Percentiles rank a stretch among this genome's conserved stretches.
Evolutionary conservation across 2,797 vertebrate genomes (phyloP).

Genomic region (Enteromius paludinosus): DNA sequence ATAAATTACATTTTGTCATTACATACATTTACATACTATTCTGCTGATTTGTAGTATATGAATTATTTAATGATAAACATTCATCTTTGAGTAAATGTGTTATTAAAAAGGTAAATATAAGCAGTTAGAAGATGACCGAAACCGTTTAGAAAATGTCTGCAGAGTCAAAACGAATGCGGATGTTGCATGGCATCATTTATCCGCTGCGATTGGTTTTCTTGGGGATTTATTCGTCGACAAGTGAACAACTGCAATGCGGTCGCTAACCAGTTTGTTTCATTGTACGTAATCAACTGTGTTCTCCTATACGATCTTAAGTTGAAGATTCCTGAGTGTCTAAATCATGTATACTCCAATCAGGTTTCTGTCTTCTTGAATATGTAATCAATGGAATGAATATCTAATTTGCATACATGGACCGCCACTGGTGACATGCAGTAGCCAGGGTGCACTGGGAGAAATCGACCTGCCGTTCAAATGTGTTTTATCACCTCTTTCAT

Average conservation of each 20-base stretch:
- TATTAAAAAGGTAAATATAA: background rate
- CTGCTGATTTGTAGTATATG: background rate
- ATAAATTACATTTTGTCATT: background rate
- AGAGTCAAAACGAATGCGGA: background rate
- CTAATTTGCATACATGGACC: background rate
- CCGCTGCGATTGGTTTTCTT: background rate
- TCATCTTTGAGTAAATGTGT: background rate
- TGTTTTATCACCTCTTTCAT: slow-evolving; percentile 54
- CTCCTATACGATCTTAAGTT: background rate
- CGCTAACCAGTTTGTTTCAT: background rate
- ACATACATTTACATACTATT: background rate
- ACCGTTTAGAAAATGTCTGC: background rate
- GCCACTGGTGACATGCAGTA: slow-evolving; percentile 11
- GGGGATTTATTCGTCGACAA: slow-evolving; percentile 4
- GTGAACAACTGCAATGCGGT: background rate
- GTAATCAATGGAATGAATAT: slow-evolving; percentile 5
- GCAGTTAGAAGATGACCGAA: background rate
- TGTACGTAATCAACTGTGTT: background rate
- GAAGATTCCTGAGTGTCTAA: background rate
- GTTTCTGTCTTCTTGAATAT: slow-evolving; percentile 11
- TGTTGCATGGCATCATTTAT: background rate
- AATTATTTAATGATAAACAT: background rate
- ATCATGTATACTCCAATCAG: background rate
- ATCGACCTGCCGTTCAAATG: slow-evolving; percentile 30
- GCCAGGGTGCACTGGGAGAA: slow-evolving; percentile 38